Evolutionary conservation across 1,140 invertebrate genomes (phyloP), one percentile per base, ranked within the genome.

Genomic region (Lepidurus apus): DNA sequence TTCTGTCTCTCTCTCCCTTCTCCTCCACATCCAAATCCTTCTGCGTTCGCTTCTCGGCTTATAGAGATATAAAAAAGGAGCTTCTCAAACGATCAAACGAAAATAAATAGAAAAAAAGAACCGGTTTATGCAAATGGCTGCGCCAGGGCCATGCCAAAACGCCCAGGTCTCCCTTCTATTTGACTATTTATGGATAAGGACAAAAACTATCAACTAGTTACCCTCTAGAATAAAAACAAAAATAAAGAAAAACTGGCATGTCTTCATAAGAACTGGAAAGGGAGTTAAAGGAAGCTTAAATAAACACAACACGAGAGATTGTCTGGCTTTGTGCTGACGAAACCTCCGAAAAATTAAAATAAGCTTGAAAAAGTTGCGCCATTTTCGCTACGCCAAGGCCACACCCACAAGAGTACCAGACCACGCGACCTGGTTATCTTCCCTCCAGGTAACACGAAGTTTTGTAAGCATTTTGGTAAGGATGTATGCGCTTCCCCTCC

Each of bases 101-200:
- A 44, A 53, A 77, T 34, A 65, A 26, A 65, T 24, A 44, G 6
- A n/a, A 65, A 65, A 77, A 77, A 44, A 65, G 65, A 53, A 76
- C 75, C 43, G 47, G 47, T 44, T 44, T 47, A 76, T 44, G 47
- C 21, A 26, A 47, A 43, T 17, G 34, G 1, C 43, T n/a, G 75
- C 75, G 10, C 34, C 43, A 42, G 43, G 24, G 75, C 75, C 75
- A 42, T 76, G 53, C 8, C 17, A 21, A 65, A 65, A 65, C 17
- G 9, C 53, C 3, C 17, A 65, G 21, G 13, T 65, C 53, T 17
- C 53, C 53, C 53, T 65, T 65, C 53, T 65, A 65, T 65, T 65
- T 65, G 53, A 65, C 53, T 65, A 65, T 65, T 65, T 65, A 65
- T 65, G 53, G 53, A 65, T 13, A 65, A 65, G 53, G 53, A 65